These are phyloP conservation scores for Coleophora deauratella DNA, from an alignment of 2,888 invertebrate species.

Conservation along the genomic window DNA sequence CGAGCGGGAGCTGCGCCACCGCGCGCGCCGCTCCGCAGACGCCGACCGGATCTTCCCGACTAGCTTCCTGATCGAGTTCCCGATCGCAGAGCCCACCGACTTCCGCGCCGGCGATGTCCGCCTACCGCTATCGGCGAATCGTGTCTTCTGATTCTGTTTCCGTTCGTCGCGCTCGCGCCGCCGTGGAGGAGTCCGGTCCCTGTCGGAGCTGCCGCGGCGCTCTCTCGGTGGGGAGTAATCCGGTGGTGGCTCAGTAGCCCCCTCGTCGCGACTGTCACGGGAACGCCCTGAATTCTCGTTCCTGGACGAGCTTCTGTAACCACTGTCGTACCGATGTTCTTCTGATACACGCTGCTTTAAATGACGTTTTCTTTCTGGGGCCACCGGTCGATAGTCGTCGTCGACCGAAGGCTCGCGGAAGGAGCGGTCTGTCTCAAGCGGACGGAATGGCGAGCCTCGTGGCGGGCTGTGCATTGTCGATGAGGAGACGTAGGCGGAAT, in stretches of 20 bases:
- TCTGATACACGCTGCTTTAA: slow-evolving; percentile 68
- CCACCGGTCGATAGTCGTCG: slow-evolving; percentile 71
- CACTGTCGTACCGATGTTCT: slow-evolving; percentile 72
- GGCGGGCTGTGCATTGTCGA: slow-evolving; percentile 74
- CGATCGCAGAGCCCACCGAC: slow-evolving; percentile 77
- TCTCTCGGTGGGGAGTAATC: slow-evolving; percentile 80
- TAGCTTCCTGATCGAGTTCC: slow-evolving; percentile 86
- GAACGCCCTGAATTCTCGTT: slow-evolving; percentile 69
- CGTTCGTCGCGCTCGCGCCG: slow-evolving; percentile 67
- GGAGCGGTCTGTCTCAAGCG: slow-evolving; percentile 56
- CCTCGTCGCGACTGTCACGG: slow-evolving; percentile 62
- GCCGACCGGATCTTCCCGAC: slow-evolving; percentile 88
- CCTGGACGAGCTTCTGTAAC: slow-evolving; percentile 72
- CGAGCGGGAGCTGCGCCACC: slow-evolving; percentile 73
- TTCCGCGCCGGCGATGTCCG: slow-evolving; percentile 59
- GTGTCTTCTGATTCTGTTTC: slow-evolving; percentile 81
- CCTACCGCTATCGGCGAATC: slow-evolving; percentile 73
- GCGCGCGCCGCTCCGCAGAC: slow-evolving; percentile 77
- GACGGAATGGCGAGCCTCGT: slow-evolving; percentile 66
- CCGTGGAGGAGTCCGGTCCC: slow-evolving; percentile 57
- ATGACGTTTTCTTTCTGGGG: slow-evolving; percentile 78
- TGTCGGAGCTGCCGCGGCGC: slow-evolving; percentile 55
- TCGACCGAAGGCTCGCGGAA: slow-evolving; percentile 68
- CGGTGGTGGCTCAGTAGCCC: slow-evolving; percentile 78
- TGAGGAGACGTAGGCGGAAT: slow-evolving; percentile 72